Evolutionary conservation across 2,113 vertebrate species (phyloP), one percentile per base, ranked within the genome.

Genomic region (Arothron firmamentum): DNA sequence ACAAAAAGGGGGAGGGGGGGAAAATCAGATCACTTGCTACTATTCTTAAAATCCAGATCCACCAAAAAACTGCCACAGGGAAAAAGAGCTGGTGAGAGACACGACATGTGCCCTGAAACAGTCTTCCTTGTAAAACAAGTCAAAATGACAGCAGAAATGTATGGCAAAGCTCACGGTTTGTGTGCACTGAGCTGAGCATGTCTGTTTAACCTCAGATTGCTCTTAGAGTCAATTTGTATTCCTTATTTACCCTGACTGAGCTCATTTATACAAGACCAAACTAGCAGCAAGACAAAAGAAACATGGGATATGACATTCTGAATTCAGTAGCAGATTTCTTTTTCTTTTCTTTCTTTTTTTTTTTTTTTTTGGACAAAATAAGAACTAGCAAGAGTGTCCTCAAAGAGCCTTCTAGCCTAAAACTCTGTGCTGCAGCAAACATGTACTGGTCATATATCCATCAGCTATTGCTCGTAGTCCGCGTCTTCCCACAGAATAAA

Each of bases 301-400:
- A 73, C 62, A 38, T 50, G 68, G 63, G 54, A 51, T 74, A 62
- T 42, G 87, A 73, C 82, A 90, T 89, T 85, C 88, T 90, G 87
- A 76, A 88, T 87, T 59, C 21, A 50, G 67, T 70, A 74, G 74
- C 49, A 62, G 61, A 67, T 73, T 79, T 65, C 70, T 72, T 88
- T 75, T 78, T 79, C 73, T 79, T 80, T 79, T 65, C n/a, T n/a
- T n/a, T n/a, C n/a, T 79, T 76, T 79, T 80, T 77, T 65, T 72
- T 72, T 88, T 75, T 78, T 79, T 75, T 79, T 80, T 79, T 65
- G 70, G 72, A 88, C 88, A 87, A 87, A 88, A 85, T 85, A 83
- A 85, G 75, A 83, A 87, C 87, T 90, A 83, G 81, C 77, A 65
- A 70, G 58, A 64, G 46, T 85, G 77, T 65, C 76, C 65, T 66